Percentiles rank a stretch among this genome's conserved stretches.
Conservation (phyloP, 2,797 vertebrate species). For the Acanthurus tractus region DNA sequence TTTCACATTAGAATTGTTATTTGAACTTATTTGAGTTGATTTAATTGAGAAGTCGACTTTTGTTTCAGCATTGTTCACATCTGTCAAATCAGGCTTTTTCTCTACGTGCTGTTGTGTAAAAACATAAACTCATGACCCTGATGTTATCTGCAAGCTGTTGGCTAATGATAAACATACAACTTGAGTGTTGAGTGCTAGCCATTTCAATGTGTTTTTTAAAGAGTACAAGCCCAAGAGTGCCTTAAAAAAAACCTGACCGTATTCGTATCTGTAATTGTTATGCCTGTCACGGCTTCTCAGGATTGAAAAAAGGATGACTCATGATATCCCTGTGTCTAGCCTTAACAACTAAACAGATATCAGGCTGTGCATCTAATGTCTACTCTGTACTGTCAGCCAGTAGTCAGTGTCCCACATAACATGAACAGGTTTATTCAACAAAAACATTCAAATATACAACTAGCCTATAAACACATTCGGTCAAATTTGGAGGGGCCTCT, state of each 20-base stretch:
- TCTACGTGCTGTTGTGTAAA: constrained; percentile 17
- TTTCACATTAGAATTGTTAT: not conserved
- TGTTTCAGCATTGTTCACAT: constrained; percentile 14
- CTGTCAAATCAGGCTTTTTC: constrained; percentile 13
- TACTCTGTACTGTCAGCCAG: not conserved
- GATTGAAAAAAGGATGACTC: not conserved
- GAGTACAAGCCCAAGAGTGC: not conserved
- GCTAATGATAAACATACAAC: constrained; percentile 16
- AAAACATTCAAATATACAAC: not conserved
- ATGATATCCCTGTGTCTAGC: not conserved
- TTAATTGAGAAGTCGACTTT: not conserved
- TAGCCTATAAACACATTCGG: not conserved
- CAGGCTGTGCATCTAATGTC: not conserved
- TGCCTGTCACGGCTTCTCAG: not conserved
- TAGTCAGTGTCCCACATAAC: not conserved
- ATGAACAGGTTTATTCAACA: constrained; percentile 16
- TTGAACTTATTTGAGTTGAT: not conserved
- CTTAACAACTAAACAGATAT: constrained; percentile 5
- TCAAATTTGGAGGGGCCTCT: too few relatives aligned
- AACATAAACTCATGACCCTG: constrained; percentile 5
- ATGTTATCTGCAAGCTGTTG: constrained; percentile 15
- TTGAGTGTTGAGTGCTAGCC: too few relatives aligned
- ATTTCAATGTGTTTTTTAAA: constrained; percentile 12
- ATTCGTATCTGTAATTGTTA: not conserved
- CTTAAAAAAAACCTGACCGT: not conserved